Evolutionary conservation across 2,797 vertebrate species (phyloP).

Genomic region (Darevskia nairensis): DNA sequence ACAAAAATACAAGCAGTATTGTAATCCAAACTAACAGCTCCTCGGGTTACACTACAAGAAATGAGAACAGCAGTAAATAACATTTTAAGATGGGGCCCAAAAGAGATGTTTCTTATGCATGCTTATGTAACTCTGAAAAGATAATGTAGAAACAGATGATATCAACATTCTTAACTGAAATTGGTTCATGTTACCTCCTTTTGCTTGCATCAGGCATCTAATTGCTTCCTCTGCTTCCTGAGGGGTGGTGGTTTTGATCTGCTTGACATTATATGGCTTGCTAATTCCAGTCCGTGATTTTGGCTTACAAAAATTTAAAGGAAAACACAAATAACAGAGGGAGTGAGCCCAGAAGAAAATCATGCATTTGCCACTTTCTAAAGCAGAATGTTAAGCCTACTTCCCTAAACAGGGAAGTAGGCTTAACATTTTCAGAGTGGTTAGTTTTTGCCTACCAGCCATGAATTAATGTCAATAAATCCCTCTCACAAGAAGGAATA

Average conservation of each 20-base stretch:
- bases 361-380: background rate
- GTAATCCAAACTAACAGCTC: conserved; percentile 27
- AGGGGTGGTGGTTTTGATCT: conserved; percentile 83
- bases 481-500: background rate
- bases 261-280: conserved; percentile 84
- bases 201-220: conserved; percentile 80
- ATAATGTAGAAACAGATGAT: background rate
- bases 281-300: conserved; percentile 83
- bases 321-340: background rate
- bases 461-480: background rate
- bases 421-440: background rate
- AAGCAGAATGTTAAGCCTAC: background rate
- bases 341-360: background rate
- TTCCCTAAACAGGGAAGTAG: background rate
- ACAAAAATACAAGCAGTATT: conserved; percentile 2
- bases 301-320: conserved; percentile 69
- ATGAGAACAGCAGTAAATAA: background rate
- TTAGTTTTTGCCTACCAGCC: conserved; percentile 3
- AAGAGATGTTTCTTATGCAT: background rate
- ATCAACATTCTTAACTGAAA: background rate
- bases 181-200: conserved; percentile 72
- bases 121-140: background rate
- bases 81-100: conserved; percentile 24
- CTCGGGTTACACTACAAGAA: background rate
- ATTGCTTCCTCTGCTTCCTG: conserved; percentile 83